Evolutionary conservation across 2,797 vertebrate species (phyloP).

Genomic region (Enteromius anoplus): DNA sequence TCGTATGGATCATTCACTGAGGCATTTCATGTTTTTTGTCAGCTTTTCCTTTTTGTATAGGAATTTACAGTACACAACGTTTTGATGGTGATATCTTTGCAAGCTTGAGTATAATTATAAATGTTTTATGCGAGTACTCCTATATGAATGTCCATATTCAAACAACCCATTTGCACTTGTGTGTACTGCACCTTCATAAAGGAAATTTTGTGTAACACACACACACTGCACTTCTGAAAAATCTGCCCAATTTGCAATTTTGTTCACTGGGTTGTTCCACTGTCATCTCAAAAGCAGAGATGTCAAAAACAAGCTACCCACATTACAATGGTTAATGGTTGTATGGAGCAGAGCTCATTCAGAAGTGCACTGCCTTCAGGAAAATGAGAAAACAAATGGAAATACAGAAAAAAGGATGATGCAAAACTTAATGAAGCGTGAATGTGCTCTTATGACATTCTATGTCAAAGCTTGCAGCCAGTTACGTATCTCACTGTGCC

Average conservation of each 20-base stretch:
- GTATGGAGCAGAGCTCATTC: slow-evolving; percentile 65
- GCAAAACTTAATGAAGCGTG: slow-evolving; percentile 33
- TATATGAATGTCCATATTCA: slow-evolving; percentile 54
- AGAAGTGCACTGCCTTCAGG: slow-evolving; percentile 73
- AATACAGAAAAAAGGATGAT: slow-evolving; percentile 39
- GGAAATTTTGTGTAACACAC: slow-evolving; percentile 9
- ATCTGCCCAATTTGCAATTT: slow-evolving; percentile 47
- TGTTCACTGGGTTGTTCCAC: slow-evolving; percentile 23
- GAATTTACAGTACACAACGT: slow-evolving; percentile 55
- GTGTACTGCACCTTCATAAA: slow-evolving; percentile 37
- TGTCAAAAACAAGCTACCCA: slow-evolving; percentile 15
- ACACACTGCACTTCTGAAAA: slow-evolving; percentile 74
- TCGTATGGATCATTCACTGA: neutral
- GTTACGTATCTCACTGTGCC: slow-evolving; percentile 62
- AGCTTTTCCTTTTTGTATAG: slow-evolving; percentile 73
- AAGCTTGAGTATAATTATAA: slow-evolving; percentile 67
- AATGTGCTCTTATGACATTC: slow-evolving; percentile 42
- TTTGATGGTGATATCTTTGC: slow-evolving; percentile 62
- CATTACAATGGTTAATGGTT: slow-evolving; percentile 21
- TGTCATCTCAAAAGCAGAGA: slow-evolving; percentile 29
- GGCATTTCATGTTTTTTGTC: slow-evolving; percentile 58
- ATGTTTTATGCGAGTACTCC: slow-evolving; percentile 60
- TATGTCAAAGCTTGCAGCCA: slow-evolving; percentile 27
- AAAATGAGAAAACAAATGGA: slow-evolving; percentile 54
- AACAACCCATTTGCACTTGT: slow-evolving; percentile 59